Conservation (phyloP, 2,888 invertebrate species). For the Eupithecia abbreviata region DNA sequence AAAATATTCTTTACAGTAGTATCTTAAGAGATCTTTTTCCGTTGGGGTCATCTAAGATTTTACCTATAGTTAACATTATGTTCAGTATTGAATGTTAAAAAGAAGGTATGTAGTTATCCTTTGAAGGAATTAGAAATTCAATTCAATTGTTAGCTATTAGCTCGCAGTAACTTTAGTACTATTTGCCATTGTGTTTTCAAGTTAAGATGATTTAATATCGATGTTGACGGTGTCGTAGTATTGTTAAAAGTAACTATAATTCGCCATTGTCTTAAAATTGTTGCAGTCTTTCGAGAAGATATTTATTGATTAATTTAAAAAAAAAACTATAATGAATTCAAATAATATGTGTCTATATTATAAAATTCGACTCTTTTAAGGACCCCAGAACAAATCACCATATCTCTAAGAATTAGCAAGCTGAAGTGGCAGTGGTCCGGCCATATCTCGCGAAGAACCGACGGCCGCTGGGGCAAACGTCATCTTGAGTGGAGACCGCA, state of each 20-base stretch:
- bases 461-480: too few relatives aligned
- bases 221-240: neutral
- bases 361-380: neutral
- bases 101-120: neutral
- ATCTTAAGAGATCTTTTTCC: constrained; percentile 3
- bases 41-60: constrained; percentile 17
- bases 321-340: neutral
- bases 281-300: neutral
- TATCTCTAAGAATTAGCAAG: too few relatives aligned
- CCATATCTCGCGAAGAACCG: too few relatives aligned
- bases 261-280: too few relatives aligned
- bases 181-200: neutral
- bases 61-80: neutral
- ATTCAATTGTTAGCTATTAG: neutral
- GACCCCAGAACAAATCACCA: neutral
- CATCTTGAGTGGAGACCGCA: too few relatives aligned
- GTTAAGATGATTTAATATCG: neutral
- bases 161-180: neutral
- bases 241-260: neutral
- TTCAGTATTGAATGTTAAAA: neutral
- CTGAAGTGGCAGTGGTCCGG: too few relatives aligned
- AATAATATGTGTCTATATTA: neutral
- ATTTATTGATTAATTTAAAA: neutral
- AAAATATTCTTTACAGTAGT: constrained; percentile 23
- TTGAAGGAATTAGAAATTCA: neutral